Evolutionary conservation across 2,888 invertebrate genomes (phyloP), one percentile per base, ranked within the genome.

Genomic region (Cheilosia vulpina): DNA sequence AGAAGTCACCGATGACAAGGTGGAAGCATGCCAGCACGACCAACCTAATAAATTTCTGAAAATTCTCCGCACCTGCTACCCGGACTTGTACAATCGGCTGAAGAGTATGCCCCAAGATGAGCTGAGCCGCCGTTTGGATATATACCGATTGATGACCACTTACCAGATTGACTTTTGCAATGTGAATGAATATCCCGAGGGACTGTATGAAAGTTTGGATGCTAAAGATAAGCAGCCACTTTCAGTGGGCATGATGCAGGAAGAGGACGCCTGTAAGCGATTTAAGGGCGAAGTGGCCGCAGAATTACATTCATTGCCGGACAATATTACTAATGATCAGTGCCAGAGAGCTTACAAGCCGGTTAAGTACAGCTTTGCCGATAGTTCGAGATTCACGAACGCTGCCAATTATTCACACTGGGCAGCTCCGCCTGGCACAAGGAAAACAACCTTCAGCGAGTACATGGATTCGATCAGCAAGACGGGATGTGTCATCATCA

Each of bases 111-210:
- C 94, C 4, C 93, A 93, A 19, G 92, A 93, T 62, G 93, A 93
- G 71, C 89, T 93, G 4, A 90, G 93, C 47, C 92, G 93, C 13
- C 90, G 93, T 43, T 92, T 94, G 38, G 93, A 94, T 83, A 90
- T 89, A 4, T 94, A 94, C 88, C 92, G 94, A 31, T 89, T 94
- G 87, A 92, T 92, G 52, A 93, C 94, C 6, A 94, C 94, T 0
- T 95, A 95, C 89, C 94, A 94, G 90, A 92, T 93, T 4, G 94
- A 94, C 88, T 94, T 90, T 87, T 92, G 93, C 19, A 88, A 88
- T 41, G 88, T 91, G 41, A 90, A 89, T 34, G 92, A 92, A 72
- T 91, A 91, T 87, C 90, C 91, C 0, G 89, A 90, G 43, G 91
- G 91, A 4, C 87, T 91, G 1, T 91, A 91, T 57, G 89, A 90